Conservation (phyloP, 2,113 vertebrate species). For the Corvus hawaiiensis region DNA sequence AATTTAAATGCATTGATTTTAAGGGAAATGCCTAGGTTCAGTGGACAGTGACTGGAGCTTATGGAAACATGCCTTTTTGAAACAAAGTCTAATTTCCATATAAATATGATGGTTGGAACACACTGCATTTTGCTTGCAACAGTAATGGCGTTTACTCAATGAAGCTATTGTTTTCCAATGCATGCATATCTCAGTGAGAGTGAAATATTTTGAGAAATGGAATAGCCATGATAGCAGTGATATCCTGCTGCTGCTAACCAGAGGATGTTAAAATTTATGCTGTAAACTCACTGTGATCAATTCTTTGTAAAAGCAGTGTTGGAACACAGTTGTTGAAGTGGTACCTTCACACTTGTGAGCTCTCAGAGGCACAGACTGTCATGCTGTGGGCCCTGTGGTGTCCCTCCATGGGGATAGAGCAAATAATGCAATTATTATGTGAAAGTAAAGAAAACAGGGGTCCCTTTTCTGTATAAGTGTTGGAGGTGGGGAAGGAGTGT, state of each 20-base stretch:
- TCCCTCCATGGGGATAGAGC: rapidly evolving
- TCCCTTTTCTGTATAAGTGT: not conserved
- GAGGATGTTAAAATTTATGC: not conserved
- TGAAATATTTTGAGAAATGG: not conserved
- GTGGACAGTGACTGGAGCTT: not conserved
- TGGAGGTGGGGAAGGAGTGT: rapidly evolving
- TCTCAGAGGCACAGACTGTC: not conserved
- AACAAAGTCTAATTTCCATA: constrained; percentile 54
- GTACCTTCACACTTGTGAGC: not conserved
- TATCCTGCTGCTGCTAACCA: not conserved
- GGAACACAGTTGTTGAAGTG: not conserved
- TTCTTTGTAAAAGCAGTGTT: not conserved
- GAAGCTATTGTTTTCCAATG: constrained; percentile 14
- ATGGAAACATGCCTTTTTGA: not conserved
- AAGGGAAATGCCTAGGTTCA: constrained; percentile 1
- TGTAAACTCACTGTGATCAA: not conserved
- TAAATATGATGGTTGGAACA: constrained; percentile 39
- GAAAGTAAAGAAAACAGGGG: not conserved
- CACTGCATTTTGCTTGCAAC: not conserved
- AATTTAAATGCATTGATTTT: constrained; percentile 54
- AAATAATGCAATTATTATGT: not conserved
- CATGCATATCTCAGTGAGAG: not conserved
- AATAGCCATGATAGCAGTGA: not conserved
- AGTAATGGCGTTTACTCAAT: not conserved
- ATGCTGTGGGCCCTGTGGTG: not conserved